Conservation (phyloP, 2,113 vertebrate genomes). For the Ursus arctos region DNA sequence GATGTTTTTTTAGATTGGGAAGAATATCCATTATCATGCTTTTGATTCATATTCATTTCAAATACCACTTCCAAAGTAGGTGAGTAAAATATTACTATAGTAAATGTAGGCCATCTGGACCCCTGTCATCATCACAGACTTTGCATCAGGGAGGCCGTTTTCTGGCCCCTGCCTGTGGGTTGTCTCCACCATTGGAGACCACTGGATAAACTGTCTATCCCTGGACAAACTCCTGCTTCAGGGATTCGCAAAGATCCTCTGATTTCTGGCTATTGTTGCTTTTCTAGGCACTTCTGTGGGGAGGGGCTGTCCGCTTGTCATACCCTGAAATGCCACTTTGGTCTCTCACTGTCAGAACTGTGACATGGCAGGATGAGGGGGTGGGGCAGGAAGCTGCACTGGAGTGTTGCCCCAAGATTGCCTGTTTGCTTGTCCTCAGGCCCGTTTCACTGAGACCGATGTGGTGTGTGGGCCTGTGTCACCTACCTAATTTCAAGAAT, state of each 20-base stretch:
- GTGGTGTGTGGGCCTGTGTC: background rate
- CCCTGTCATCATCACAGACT: background rate
- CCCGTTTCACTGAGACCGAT: background rate
- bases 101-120: background rate
- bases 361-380: background rate
- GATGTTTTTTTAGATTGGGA: background rate
- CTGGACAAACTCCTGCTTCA: background rate
- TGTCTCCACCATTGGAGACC: background rate
- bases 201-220: background rate
- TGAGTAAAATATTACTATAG: background rate
- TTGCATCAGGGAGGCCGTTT: rapidly evolving
- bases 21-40: background rate
- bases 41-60: slow-evolving; percentile 12
- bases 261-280: background rate
- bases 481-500: background rate
- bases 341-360: background rate
- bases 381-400: background rate
- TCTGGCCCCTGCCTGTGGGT: no score
- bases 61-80: background rate
- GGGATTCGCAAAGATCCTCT: background rate
- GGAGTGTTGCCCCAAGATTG: background rate
- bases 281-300: background rate
- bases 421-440: background rate
- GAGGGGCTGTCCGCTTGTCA: background rate
- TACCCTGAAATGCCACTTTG: background rate